Evolutionary conservation across 2,113 vertebrate species (phyloP), one percentile per base, ranked within the genome.

Genomic region (Stegostoma tigrinum): DNA sequence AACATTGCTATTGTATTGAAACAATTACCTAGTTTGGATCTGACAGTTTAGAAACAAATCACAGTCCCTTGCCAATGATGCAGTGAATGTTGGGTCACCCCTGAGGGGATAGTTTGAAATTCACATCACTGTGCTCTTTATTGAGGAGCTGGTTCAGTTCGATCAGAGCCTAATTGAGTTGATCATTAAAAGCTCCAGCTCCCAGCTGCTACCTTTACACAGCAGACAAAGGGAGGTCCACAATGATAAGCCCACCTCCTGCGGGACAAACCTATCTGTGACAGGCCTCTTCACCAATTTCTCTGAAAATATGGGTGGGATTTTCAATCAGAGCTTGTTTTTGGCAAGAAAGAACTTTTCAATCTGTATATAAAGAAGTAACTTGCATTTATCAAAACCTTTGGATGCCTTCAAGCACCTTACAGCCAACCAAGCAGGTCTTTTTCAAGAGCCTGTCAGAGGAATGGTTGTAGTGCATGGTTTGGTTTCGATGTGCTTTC

Each of bases 71-170:
- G 67, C 27, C 38, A 34, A 67, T 70, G 66, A 48, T 34, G 27
- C 15, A 72, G 67, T 34, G 72, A 48, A 48, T 30, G 15, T 61
- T 72, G 45, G 68, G 21, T 5, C 67, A 48, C 52, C 94, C 94
- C 94, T 95, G 42, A 95, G 67, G 93, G 72, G 72, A 72, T 72
- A 45, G 42, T 95, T 95, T 72, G 42, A 95, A 95, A 95, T 95
- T 48, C 94, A 34, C 45, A 95, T 95, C 23, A 24, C 68, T 30
- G 42, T 72, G 68, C 14, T 95, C 45, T 34, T 61, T 48, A 38
- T 34, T 95, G 89, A n/a, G 89, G 89, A 66, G 4, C 30, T 38
- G 61, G n/a, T 64, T 34, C 61, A 64, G n/a, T 66, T 66, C n/a
- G 21, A 93, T 21, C 38, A 61, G 17, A 48, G 12, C 67, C 94